Evolutionary conservation across 2,888 invertebrate genomes (phyloP), one percentile per base, ranked within the genome.

Genomic region (Pantelozetes paolii): DNA sequence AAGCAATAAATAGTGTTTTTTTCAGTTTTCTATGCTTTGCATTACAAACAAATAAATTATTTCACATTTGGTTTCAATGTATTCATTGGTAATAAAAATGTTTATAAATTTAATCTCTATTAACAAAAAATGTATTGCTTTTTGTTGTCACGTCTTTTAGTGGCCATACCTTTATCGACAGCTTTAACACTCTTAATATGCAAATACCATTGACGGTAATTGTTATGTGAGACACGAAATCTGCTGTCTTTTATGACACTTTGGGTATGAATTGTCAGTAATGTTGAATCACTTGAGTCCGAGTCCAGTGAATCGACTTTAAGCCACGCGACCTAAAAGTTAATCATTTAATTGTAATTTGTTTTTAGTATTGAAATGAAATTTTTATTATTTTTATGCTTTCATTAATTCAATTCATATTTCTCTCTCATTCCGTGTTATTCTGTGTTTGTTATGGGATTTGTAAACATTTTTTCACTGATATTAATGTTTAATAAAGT

Each of bases 101-200:
- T 59, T 54, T 18, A 57, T 26, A n/a, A 54, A 71, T 70, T 50
- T 23, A 8, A 71, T 9, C 9, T 23, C 18, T 45, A 45, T 23
- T n/a, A 2, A 70, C 28, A 72, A 13, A 72, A 13, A 62, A 70
- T 23, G 59, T 26, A 36, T 3, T 70, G 8, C 23, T 71, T 18
- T 26, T 71, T 26, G 11, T 57, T 8, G 50, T 50, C 50, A 73
- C 54, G 67, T 64, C 9, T 15, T 15, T 45, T 45, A n/a, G n/a
- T 9, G 45, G 13, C 30, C 28, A 57, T 59, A 74, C 94, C 94
- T 64, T 92, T 86, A 84, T 94, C 94, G 80, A 92, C 91, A 81
- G 91, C 90, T 83, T 93, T 92, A 71, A 94, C 93, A 81, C 91
- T 90, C 82, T 88, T 91, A 79, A 94, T 92, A 83, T 94, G 92